These are phyloP conservation scores for Xylota segnis DNA, from an alignment of 2,888 invertebrate genomes.

Conservation along the genomic window DNA sequence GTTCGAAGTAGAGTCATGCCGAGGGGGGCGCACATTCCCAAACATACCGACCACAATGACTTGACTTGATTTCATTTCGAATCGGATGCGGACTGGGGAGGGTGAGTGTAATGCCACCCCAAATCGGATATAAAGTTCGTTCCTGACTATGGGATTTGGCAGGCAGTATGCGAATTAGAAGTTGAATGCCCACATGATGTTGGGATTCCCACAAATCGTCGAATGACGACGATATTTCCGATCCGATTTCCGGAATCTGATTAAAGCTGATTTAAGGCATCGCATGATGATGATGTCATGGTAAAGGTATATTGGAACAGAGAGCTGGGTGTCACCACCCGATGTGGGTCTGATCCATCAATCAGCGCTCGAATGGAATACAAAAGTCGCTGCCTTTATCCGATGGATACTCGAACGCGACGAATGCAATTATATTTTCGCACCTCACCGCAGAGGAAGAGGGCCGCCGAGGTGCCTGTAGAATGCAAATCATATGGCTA, in stretches of 20 bases:
- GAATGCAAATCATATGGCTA: conserved; percentile 66
- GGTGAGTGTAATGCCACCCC: not conserved
- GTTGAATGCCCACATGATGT: conserved; percentile 44
- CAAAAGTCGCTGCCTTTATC: conserved; percentile 61
- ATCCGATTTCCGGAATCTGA: conserved; percentile 42
- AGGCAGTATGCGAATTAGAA: conserved; percentile 36
- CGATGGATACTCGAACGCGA: conserved; percentile 55
- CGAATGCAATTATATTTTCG: conserved; percentile 71
- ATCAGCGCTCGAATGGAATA: conserved; percentile 66
- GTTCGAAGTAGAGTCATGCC: conserved; percentile 7
- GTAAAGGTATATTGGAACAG: conserved; percentile 44
- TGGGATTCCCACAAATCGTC: conserved; percentile 29
- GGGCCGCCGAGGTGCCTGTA: conserved; percentile 22
- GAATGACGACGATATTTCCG: conserved; percentile 20
- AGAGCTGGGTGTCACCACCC: conserved; percentile 50
- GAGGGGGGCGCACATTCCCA: conserved; percentile 11
- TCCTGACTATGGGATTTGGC: conserved; percentile 12
- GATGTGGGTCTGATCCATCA: conserved; percentile 62
- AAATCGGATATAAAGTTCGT: conserved; percentile 49
- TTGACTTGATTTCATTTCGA: conserved; percentile 17
- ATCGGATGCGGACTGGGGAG: conserved; percentile 1
- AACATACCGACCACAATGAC: conserved; percentile 43
- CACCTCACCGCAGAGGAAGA: conserved; percentile 45
- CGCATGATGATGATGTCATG: conserved; percentile 60
- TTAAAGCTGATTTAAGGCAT: conserved; percentile 47